Conservation (phyloP, 2,888 invertebrate species). For the Notocelia uddmanniana region DNA sequence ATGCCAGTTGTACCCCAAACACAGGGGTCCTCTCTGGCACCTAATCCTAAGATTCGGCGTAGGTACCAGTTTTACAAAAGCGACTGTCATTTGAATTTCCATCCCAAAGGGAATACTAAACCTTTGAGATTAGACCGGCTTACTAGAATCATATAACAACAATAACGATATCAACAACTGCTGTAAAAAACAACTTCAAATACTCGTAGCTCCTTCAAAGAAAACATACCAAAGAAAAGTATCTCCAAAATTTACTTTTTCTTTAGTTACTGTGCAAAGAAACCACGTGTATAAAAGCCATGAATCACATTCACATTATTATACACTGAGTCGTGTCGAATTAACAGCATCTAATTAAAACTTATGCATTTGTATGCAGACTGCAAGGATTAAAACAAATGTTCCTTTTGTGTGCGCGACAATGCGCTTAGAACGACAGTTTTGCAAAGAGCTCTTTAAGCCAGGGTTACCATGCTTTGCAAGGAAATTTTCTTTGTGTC, state of each 20-base stretch:
- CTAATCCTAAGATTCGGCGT: no score
- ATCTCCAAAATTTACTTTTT: no score
- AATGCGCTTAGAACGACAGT: constrained; percentile 33
- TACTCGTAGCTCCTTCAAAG: no score
- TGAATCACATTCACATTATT: constrained; percentile 21
- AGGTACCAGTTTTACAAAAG: no score
- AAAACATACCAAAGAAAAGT: neutral
- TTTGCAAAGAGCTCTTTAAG: constrained; percentile 32
- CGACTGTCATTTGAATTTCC: no score
- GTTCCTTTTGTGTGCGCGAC: constrained; percentile 29
- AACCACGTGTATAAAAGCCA: constrained; percentile 14
- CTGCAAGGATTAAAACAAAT: constrained; percentile 39
- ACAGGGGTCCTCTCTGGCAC: no score
- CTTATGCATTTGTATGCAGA: constrained; percentile 36
- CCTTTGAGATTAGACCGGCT: no score
- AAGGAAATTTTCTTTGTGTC: constrained; percentile 14
- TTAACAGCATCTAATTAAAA: constrained; percentile 40
- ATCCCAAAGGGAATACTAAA: no score
- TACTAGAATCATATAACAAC: no score
- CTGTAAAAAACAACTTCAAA: no score
- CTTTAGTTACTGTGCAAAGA: neutral
- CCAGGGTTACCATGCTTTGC: constrained; percentile 33
- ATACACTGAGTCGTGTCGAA: constrained; percentile 28
- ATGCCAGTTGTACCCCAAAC: no score
- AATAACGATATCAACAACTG: no score